Conservation (phyloP, 2,888 invertebrate genomes). For the Neoaliturus tenellus region DNA sequence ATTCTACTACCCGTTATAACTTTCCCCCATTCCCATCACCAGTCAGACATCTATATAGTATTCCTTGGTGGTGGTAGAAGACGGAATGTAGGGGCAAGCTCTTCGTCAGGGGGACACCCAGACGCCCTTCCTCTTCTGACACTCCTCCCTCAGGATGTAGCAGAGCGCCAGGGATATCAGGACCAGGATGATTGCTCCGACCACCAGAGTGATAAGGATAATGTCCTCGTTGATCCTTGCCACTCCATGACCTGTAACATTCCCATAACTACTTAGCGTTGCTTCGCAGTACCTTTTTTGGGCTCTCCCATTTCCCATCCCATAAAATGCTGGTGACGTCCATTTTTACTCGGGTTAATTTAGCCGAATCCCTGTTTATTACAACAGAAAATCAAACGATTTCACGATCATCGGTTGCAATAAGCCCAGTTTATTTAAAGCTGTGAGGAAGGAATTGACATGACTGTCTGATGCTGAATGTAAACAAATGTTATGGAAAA, state of each 20-base stretch:
- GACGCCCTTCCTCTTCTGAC: conserved; percentile 81
- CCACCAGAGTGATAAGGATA: conserved; percentile 91
- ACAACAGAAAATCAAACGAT: no score
- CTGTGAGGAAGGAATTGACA: no score
- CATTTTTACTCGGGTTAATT: no score
- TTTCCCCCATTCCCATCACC: not conserved
- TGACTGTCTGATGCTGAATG: no score
- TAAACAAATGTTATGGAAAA: no score
- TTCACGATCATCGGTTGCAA: no score
- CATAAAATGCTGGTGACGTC: no score
- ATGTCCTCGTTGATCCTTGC: conserved; percentile 92
- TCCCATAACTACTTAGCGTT: no score
- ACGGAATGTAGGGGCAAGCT: not conserved
- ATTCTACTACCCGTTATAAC: not conserved
- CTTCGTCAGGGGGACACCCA: conserved; percentile 59
- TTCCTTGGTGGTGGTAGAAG: not conserved
- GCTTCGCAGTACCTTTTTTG: no score
- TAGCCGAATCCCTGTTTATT: no score
- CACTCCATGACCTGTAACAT: conserved; percentile 88
- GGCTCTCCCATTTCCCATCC: no score
- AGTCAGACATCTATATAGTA: conserved; percentile 44
- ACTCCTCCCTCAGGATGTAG: conserved; percentile 88
- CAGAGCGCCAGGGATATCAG: conserved; percentile 88
- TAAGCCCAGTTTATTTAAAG: no score
- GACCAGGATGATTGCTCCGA: conserved; percentile 88